These are phyloP conservation scores for Drosophila truncata DNA, from an alignment of 1,140 invertebrate genomes.

Conservation along the genomic window DNA sequence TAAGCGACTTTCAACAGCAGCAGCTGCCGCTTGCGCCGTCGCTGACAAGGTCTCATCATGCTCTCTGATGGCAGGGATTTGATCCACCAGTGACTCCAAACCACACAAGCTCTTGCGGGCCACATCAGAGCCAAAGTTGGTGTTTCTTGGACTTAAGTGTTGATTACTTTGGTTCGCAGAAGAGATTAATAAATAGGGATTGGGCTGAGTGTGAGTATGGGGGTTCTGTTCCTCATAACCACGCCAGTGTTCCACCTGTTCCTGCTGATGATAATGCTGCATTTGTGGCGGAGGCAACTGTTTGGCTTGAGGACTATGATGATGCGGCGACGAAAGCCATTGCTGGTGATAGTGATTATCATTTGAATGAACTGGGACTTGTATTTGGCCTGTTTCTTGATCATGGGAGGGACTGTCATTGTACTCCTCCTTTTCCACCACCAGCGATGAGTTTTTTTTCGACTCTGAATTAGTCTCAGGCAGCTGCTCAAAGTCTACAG, in stretches of 20 bases:
- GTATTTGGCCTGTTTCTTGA: conserved; percentile 8
- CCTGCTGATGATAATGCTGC: conserved; percentile 39
- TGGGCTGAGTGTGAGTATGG: neutral
- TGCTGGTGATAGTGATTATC: conserved; percentile 67
- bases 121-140: conserved; percentile 88
- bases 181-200: conserved; percentile 54
- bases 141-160: conserved; percentile 73
- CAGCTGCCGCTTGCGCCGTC: conserved; percentile 56
- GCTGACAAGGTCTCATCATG: conserved; percentile 56
- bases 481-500: conserved; percentile 67
- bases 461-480: conserved; percentile 34
- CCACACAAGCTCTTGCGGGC: conserved; percentile 95
- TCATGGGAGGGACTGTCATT: conserved; percentile 38
- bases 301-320: conserved; percentile 70
- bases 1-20: conserved; percentile 68
- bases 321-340: conserved; percentile 53
- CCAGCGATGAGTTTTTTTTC: conserved; percentile 18
- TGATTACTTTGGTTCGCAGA: conserved; percentile 53
- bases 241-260: conserved; percentile 48
- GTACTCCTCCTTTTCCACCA: conserved; percentile 30
- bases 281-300: conserved; percentile 60
- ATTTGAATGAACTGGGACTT: conserved; percentile 27
- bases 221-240: conserved; percentile 49
- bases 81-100: conserved; percentile 94
- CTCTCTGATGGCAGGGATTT: conserved; percentile 94